phyloP scores from a whole-genome alignment of 2,797 vertebrate genomes.

The Amazonetta brasiliensis region DNA sequence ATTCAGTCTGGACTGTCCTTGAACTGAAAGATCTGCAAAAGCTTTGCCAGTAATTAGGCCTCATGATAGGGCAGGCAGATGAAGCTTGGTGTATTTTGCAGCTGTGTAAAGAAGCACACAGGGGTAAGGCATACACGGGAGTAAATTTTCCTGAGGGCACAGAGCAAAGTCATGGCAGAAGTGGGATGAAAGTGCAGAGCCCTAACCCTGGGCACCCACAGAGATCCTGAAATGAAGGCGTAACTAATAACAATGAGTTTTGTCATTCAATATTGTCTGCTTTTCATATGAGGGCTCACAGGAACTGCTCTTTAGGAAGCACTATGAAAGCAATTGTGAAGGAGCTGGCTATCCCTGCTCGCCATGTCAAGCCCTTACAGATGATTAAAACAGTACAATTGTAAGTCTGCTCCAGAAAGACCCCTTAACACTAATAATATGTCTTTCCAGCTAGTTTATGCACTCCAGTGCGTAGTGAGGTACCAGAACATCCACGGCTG shows the following conservation, averaged over 20 bases:
- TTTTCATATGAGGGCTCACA: background rate
- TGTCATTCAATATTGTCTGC: background rate
- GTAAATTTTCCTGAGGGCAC: background rate
- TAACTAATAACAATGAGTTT: background rate
- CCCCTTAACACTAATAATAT: background rate
- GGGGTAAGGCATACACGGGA: background rate
- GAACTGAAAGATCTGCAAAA: background rate
- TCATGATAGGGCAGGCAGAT: background rate
- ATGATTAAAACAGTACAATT: background rate
- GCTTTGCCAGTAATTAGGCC: background rate
- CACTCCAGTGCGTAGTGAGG: background rate
- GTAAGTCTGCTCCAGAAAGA: background rate
- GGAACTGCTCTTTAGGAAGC: slow-evolving; percentile 10
- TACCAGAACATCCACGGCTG: background rate
- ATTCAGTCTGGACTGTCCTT: background rate
- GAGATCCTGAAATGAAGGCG: slow-evolving; percentile 31
- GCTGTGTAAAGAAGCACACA: background rate
- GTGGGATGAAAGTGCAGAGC: background rate
- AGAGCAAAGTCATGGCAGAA: background rate
- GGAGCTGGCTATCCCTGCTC: background rate
- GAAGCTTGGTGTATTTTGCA: background rate
- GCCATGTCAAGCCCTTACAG: rapidly evolving
- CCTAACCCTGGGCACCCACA: background rate
- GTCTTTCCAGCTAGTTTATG: background rate
- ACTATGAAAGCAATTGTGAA: background rate